A percentile compares a stretch with the other conserved stretches of the same genome.
Conservation (phyloP, 2,797 vertebrate genomes). For the Tadarida brasiliensis region DNA sequence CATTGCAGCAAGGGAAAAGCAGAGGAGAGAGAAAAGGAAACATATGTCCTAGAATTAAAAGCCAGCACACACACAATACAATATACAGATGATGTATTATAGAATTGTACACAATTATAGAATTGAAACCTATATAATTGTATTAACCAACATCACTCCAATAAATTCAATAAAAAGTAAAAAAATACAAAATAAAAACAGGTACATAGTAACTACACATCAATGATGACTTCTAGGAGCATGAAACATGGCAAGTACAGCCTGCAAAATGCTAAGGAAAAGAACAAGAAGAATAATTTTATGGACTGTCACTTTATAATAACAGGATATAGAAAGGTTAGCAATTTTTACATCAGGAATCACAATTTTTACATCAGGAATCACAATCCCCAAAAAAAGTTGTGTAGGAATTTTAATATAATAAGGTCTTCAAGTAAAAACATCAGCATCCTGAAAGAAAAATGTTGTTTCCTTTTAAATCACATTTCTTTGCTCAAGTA, state of each 20-base stretch:
- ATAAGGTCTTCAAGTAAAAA: slow-evolving; percentile 1
- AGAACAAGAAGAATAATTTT: neutral
- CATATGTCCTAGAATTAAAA: neutral
- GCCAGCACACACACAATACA: no score
- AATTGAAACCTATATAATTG: no score
- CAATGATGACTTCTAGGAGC: neutral
- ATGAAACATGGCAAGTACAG: neutral
- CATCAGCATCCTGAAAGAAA: neutral
- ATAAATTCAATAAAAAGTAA: no score
- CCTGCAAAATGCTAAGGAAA: neutral
- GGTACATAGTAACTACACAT: neutral
- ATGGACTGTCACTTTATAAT: neutral
- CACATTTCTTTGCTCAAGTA: neutral
- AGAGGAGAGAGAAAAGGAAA: neutral
- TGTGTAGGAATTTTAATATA: neutral
- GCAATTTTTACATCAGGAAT: slow-evolving; percentile 13
- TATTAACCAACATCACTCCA: no score
- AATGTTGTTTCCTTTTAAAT: slow-evolving; percentile 34
- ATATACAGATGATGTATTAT: no score
- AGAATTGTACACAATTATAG: no score
- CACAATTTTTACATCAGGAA: slow-evolving; percentile 34
- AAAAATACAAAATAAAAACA: neutral
- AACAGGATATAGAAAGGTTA: neutral
- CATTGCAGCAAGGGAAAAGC: neutral
- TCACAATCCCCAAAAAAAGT: neutral